Percentiles rank a stretch among this genome's conserved stretches.
These are phyloP conservation scores for Aleiodes testaceus DNA, from an alignment of 2,888 invertebrate genomes.

Conservation along the genomic window DNA sequence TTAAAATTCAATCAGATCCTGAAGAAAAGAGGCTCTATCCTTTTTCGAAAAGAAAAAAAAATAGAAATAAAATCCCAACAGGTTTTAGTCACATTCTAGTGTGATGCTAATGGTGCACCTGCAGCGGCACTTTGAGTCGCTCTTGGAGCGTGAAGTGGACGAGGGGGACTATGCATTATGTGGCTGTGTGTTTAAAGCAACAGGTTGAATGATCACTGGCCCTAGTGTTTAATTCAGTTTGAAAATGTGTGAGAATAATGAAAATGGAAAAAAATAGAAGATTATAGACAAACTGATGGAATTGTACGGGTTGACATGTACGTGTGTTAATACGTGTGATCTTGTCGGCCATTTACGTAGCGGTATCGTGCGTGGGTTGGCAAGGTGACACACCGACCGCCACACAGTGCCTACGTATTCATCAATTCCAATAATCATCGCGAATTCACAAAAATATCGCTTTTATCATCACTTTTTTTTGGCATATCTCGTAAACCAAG, in stretches of 20 bases:
- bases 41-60: not conserved
- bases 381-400: slow-evolving; percentile 61
- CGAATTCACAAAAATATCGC: slow-evolving; percentile 35
- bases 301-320: slow-evolving; percentile 28
- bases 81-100: not conserved
- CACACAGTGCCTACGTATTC: slow-evolving; percentile 40
- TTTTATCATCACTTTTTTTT: not conserved
- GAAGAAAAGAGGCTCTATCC: not conserved
- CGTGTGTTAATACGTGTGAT: slow-evolving; percentile 20
- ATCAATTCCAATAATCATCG: slow-evolving; percentile 10
- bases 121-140: slow-evolving; percentile 49
- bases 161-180: slow-evolving; percentile 28
- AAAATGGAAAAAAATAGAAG: slow-evolving; percentile 26
- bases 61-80: not conserved
- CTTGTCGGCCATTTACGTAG: slow-evolving; percentile 59
- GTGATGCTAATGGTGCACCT: slow-evolving; percentile 46
- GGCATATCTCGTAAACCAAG: no score
- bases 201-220: slow-evolving; percentile 24
- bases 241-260: slow-evolving; percentile 25
- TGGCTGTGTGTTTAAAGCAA: not conserved
- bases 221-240: slow-evolving; percentile 21
- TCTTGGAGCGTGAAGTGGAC: slow-evolving; percentile 41
- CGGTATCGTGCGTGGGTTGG: slow-evolving; percentile 67
- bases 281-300: slow-evolving; percentile 28
- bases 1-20: not conserved